These are phyloP conservation scores for Drosophila pachea DNA, from an alignment of 1,140 invertebrate species.

Conservation along the genomic window DNA sequence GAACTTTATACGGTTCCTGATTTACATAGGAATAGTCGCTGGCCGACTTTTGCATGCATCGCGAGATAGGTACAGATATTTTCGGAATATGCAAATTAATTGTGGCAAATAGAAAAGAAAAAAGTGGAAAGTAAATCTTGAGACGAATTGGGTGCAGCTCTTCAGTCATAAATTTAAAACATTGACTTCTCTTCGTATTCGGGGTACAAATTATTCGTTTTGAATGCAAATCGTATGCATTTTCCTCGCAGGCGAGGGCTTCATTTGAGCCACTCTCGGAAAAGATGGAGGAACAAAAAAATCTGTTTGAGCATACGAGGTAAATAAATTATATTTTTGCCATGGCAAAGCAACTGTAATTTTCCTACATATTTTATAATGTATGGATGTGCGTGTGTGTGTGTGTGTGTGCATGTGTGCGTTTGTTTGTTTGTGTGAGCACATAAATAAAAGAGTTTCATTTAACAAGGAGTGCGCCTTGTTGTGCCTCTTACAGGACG, in stretches of 20 bases:
- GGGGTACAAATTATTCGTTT: neutral
- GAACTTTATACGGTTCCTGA: conserved; percentile 25
- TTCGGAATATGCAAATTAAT: too few relatives aligned
- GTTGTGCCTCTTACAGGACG: neutral
- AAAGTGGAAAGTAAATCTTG: too few relatives aligned
- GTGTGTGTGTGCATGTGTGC: too few relatives aligned
- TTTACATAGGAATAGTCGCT: conserved; percentile 1
- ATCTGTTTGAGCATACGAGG: neutral
- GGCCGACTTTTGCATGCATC: too few relatives aligned
- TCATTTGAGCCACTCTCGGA: neutral
- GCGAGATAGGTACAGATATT: too few relatives aligned
- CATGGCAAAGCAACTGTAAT: conserved; percentile 10
- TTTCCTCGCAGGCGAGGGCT: neutral
- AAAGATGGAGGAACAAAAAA: conserved; percentile 3
- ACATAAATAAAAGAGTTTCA: conserved; percentile 67
- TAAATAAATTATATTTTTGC: conserved; percentile 28
- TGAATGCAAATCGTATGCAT: neutral
- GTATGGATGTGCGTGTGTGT: too few relatives aligned
- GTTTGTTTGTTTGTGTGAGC: conserved; percentile 33
- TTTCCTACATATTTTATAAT: neutral
- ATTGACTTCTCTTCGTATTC: neutral
- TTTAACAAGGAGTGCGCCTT: conserved; percentile 25
- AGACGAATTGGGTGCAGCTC: neutral
- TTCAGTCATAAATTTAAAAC: conserved; percentile 3
- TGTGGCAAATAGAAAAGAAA: too few relatives aligned